These are phyloP conservation scores for Metaphire vulgaris DNA, from an alignment of 1,140 invertebrate species.

Conservation along the genomic window DNA sequence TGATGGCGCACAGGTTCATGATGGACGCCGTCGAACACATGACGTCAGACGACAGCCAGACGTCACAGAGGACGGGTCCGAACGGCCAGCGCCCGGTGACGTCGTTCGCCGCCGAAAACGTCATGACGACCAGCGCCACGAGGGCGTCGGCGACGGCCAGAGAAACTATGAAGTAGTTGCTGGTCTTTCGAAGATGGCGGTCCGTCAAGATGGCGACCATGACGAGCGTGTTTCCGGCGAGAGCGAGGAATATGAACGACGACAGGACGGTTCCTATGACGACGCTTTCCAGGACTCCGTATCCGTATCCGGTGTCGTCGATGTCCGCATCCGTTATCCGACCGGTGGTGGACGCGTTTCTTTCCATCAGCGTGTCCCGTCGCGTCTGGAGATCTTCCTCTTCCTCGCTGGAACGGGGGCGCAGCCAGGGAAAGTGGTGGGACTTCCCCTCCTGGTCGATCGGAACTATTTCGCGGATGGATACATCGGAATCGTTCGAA, in stretches of 20 bases:
- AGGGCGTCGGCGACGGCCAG: constrained; percentile 90
- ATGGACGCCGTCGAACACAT: constrained; percentile 98
- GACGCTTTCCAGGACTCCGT: constrained; percentile 36
- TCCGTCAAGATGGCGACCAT: constrained; percentile 63
- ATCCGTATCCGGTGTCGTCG: too few species aligned
- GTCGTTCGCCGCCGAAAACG: constrained; percentile 59
- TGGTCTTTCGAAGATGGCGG: constrained; percentile 68
- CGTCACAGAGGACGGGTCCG: constrained; percentile 89
- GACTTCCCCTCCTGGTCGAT: not conserved
- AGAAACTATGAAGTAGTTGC: constrained; percentile 89
- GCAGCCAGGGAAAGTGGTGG: too few species aligned
- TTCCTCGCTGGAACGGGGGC: not conserved
- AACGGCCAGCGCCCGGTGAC: constrained; percentile 80
- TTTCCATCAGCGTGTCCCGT: too few species aligned
- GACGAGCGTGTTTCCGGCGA: constrained; percentile 87
- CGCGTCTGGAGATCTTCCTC: too few species aligned
- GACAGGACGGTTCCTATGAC: constrained; percentile 40
- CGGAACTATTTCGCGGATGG: not conserved
- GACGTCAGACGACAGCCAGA: constrained; percentile 97
- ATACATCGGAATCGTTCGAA: not conserved
- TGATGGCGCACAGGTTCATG: constrained; percentile 94
- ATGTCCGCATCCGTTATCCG: not conserved
- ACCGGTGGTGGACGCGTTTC: not conserved
- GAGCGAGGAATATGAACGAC: constrained; percentile 66
- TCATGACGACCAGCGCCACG: constrained; percentile 68